Percentiles rank a stretch among this genome's conserved stretches.
Evolutionary conservation across 2,888 invertebrate genomes (phyloP).

Genomic region (Junonia oenone): DNA sequence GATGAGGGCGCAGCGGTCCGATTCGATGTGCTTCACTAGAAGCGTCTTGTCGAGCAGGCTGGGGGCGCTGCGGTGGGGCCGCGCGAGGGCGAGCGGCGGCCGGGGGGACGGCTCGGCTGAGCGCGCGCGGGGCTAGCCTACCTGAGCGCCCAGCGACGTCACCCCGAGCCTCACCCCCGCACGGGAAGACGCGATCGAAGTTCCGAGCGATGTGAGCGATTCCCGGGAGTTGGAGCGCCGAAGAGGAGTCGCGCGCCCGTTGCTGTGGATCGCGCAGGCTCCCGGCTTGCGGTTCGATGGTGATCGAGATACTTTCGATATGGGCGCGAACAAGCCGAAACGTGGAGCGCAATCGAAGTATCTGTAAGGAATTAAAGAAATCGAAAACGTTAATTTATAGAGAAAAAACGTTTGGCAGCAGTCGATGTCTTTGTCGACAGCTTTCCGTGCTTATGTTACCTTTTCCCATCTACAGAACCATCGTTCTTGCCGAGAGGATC

Average conservation of each 20-base stretch:
- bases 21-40: conserved; percentile 63
- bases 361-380: conserved; percentile 69
- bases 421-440: neutral
- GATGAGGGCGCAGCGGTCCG: conserved; percentile 69
- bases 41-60: conserved; percentile 66
- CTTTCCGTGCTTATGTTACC: conserved; percentile 72
- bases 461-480: conserved; percentile 94
- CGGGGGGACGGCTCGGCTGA: conserved; percentile 62
- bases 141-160: conserved; percentile 83
- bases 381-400: neutral
- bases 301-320: conserved; percentile 92
- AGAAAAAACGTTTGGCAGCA: neutral
- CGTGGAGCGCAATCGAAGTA: conserved; percentile 96
- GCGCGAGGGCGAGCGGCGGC: conserved; percentile 46
- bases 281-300: conserved; percentile 85
- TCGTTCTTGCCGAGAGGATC: conserved; percentile 97
- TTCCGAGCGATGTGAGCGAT: conserved; percentile 85
- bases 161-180: conserved; percentile 87
- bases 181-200: conserved; percentile 81
- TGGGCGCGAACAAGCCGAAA: conserved; percentile 95
- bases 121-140: conserved; percentile 80
- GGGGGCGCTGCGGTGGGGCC: conserved; percentile 57
- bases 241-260: conserved; percentile 80
- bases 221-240: conserved; percentile 90
- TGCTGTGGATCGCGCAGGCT: conserved; percentile 82